Conservation (phyloP, 2,113 vertebrate species). For the Tretioscincus oriximinensis region DNA sequence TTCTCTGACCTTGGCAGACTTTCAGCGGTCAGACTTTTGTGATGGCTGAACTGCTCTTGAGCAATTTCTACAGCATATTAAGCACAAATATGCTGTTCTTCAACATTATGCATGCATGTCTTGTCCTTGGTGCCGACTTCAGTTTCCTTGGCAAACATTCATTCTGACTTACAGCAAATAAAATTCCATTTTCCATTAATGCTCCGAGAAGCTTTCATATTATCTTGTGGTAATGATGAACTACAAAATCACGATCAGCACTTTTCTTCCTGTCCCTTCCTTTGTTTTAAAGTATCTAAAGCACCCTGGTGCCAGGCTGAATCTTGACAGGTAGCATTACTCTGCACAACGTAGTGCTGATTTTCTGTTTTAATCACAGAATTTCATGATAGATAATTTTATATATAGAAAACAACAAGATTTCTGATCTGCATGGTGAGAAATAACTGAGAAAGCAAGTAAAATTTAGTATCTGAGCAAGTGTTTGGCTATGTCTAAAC, state of each 20-base stretch:
- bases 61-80: conserved; percentile 14
- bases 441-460: not conserved
- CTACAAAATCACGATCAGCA: not conserved
- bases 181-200: conserved; percentile 26
- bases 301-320: not conserved
- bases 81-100: conserved; percentile 8
- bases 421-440: not conserved
- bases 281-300: conserved; percentile 1
- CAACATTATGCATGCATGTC: not conserved
- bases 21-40: conserved; percentile 11
- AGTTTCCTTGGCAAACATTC: conserved; percentile 23
- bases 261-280: not conserved
- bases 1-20: conserved; percentile 25
- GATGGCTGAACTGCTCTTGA: conserved; percentile 11
- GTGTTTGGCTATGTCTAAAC: too few species aligned
- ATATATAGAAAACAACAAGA: not conserved
- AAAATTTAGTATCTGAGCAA: not conserved
- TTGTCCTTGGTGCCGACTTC: conserved; percentile 23
- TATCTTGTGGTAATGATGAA: not conserved
- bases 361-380: not conserved
- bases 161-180: conserved; percentile 36
- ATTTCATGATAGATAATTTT: conserved; percentile 34
- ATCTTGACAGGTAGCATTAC: not conserved
- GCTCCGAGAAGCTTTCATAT: conserved; percentile 20
- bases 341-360: not conserved